Conservation (phyloP, 2,113 vertebrate species). For the Notiomystis cincta region DNA sequence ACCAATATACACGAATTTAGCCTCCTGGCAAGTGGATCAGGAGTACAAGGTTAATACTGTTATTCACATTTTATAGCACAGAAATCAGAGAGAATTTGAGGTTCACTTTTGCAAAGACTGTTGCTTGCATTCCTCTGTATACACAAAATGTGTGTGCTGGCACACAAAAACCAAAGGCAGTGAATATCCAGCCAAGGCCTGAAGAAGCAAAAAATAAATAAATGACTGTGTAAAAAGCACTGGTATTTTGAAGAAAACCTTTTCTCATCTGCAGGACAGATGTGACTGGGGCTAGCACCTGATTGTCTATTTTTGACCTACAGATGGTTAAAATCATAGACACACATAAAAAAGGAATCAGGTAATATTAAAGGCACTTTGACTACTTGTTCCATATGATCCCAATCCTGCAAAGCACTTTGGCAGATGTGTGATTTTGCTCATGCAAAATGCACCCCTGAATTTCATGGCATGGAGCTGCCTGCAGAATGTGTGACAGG, state of each 20-base stretch:
- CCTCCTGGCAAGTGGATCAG: neutral
- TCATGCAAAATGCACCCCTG: neutral
- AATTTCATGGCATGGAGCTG: neutral
- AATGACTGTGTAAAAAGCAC: neutral
- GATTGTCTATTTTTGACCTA: conserved; percentile 52
- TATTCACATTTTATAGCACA: conserved; percentile 5
- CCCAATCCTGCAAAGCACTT: conserved; percentile 3
- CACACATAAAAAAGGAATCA: conserved; percentile 47
- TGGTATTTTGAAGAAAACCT: neutral
- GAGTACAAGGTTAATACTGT: neutral
- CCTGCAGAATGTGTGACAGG: neutral
- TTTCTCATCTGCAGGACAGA: conserved; percentile 42
- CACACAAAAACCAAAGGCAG: neutral
- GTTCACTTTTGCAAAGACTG: neutral
- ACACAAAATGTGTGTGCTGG: neutral
- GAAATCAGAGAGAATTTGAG: neutral
- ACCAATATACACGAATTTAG: neutral
- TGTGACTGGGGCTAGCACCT: conserved; percentile 8
- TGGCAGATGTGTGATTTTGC: neutral
- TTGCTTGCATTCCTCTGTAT: neutral
- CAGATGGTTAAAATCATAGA: conserved; percentile 38
- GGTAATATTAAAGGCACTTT: conserved; percentile 56
- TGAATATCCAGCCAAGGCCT: neutral
- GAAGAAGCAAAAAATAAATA: neutral
- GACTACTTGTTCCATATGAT: conserved; percentile 53